These are phyloP conservation scores for Xerus inauris DNA, from an alignment of 2,113 vertebrate species.

Conservation along the genomic window DNA sequence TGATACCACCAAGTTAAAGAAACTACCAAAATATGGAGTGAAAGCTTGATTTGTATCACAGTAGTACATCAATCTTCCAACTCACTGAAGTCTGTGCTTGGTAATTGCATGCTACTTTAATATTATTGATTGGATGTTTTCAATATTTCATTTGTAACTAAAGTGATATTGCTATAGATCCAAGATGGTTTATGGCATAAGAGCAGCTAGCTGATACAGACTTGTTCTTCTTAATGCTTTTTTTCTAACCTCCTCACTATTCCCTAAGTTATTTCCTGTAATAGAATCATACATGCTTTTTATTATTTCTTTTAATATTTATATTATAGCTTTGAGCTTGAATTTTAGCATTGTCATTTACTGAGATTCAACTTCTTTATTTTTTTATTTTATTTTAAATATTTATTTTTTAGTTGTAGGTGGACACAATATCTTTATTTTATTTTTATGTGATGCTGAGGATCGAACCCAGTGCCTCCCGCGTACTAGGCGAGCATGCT, in stretches of 20 bases:
- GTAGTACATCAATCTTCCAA: neutral
- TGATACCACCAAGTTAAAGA: neutral
- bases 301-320: neutral
- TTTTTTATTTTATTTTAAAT: too few relatives aligned
- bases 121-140: neutral
- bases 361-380: neutral
- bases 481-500: too few relatives aligned
- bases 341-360: conserved; percentile 45
- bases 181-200: neutral
- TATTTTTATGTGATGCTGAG: too few relatives aligned
- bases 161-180: neutral
- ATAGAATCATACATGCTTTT: neutral
- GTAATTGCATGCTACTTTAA: neutral
- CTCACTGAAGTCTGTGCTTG: neutral
- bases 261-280: neutral
- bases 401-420: too few relatives aligned
- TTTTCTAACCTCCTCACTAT: neutral
- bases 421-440: too few relatives aligned
- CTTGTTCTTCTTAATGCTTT: neutral
- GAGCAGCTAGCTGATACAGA: neutral
- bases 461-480: too few relatives aligned
- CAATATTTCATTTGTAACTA: conserved; percentile 27
- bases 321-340: neutral
- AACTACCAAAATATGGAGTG: neutral
- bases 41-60: neutral